phyloP scores from a whole-genome alignment of 2,797 vertebrate genomes.

The Cebuella pygmaea region DNA sequence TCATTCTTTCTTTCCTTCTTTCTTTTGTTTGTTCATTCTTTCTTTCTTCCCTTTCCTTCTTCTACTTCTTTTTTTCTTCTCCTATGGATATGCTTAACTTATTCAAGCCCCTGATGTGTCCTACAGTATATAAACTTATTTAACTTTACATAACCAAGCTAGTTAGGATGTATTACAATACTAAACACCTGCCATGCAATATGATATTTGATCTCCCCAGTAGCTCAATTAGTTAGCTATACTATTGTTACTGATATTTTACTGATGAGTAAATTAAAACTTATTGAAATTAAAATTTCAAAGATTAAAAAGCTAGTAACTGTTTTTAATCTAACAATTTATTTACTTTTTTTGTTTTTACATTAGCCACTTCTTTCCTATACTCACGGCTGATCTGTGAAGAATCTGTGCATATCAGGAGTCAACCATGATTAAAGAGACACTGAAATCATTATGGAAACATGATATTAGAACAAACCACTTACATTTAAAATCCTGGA shows the following conservation, averaged over 20 bases:
- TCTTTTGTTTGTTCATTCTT: neutral
- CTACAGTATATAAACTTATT: neutral
- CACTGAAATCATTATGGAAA: neutral
- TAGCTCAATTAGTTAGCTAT: neutral
- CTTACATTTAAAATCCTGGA: neutral
- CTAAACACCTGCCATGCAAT: neutral
- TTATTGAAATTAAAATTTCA: neutral
- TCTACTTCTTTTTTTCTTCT: neutral
- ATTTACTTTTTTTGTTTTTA: neutral
- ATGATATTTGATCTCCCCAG: neutral
- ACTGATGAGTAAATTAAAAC: neutral
- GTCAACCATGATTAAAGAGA: neutral
- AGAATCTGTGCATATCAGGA: neutral
- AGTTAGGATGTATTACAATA: neutral
- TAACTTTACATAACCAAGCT: neutral
- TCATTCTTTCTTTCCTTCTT: too few relatives aligned
- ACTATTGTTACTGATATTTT: neutral
- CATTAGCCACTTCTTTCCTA: neutral
- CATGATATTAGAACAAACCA: neutral
- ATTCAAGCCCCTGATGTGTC: neutral
- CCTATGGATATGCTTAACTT: neutral
- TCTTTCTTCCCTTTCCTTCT: too few relatives aligned
- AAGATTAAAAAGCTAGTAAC: neutral
- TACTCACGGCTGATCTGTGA: neutral
- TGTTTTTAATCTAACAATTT: neutral